Evolutionary conservation across 1,140 invertebrate species (phyloP).

Genomic region (Drosophila nikananu): DNA sequence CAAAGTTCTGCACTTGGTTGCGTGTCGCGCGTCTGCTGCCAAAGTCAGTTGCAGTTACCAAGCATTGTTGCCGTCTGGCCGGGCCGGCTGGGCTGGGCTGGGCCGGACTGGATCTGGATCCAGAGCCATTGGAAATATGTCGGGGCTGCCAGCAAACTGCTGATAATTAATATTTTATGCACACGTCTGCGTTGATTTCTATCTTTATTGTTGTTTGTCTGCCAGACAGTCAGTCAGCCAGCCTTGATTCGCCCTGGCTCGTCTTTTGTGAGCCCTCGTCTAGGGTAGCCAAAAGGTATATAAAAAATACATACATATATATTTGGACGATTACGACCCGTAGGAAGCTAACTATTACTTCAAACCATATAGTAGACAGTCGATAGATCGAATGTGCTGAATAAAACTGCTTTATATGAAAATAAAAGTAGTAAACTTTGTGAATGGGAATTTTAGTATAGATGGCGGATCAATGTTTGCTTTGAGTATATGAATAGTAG

Average conservation of each 20-base stretch:
- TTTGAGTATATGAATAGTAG: too few species aligned
- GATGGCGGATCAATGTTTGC: neutral
- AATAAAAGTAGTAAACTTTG: neutral
- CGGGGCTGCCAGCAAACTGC: conserved; percentile 68
- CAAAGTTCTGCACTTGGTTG: conserved; percentile 35
- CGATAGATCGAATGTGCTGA: neutral
- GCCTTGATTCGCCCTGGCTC: conserved; percentile 26
- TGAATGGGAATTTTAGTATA: too few species aligned
- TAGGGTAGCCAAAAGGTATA: conserved; percentile 14
- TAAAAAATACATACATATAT: neutral
- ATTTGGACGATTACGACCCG: neutral
- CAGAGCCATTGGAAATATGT: conserved; percentile 73
- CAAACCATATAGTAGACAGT: neutral
- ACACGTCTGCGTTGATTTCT: conserved; percentile 84
- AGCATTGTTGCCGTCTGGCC: conserved; percentile 48
- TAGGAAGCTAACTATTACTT: neutral
- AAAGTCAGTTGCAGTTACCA: conserved; percentile 50
- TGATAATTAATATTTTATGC: conserved; percentile 85
- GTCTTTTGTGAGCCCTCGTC: conserved; percentile 6
- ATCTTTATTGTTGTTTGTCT: conserved; percentile 83
- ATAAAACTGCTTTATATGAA: too few species aligned
- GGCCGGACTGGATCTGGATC: conserved; percentile 26
- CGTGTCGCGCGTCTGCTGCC: conserved; percentile 65
- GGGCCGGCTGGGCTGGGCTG: conserved; percentile 13
- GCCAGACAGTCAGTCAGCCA: conserved; percentile 49